Base-by-base conservation (phyloP, 1,140 invertebrate species). In the Zelostemma sp. region DNA sequence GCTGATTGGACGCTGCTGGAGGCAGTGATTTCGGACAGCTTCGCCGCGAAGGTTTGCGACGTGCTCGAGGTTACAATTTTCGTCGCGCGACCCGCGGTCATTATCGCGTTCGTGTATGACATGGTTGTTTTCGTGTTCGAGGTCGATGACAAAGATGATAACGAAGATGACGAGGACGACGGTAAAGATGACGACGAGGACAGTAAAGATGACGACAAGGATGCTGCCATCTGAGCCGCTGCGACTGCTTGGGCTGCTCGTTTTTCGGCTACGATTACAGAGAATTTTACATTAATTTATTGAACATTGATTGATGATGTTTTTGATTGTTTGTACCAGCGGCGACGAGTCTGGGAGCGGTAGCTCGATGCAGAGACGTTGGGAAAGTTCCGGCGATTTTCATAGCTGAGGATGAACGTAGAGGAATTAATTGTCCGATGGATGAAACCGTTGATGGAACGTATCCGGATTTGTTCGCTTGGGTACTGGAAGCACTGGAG, bases 81-180 rank as follows among this genome's bases (percentile, higher is more conserved):
- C 15, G 86, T 82, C 47, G 82, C 73, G 66, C 88, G 78, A 25
- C 85, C 83, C 6, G 86, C 80, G 1, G 87, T 87, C 86, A 88
- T 89, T 45, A 90, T 89, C 45, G 88, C 88, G 56, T 85, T 87
- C 12, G 89, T 89, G 65, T 90, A 89, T 1, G 88, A 89, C 86
- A 88, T 89, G 16, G 88, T 91, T 43, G 88, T 88, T 69, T 88
- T 88, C n/a, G 87, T 88, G 60, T 81, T 86, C 4, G 85, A 83
- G 17, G 76, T n/a, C n/a, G n/a, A n/a, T n/a, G n/a, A n/a, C n/a
- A n/a, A n/a, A n/a, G n/a, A n/a, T n/a, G n/a, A n/a, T n/a, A n/a
- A n/a, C n/a, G n/a, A n/a, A n/a, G n/a, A n/a, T n/a, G n/a, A n/a
- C n/a, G n/a, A n/a, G n/a, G n/a, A n/a, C n/a, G n/a, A n/a, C n/a